Evolutionary conservation across 2,797 vertebrate genomes (phyloP), one percentile per base, ranked within the genome.

Genomic region (Melanotaenia trifasciata): DNA sequence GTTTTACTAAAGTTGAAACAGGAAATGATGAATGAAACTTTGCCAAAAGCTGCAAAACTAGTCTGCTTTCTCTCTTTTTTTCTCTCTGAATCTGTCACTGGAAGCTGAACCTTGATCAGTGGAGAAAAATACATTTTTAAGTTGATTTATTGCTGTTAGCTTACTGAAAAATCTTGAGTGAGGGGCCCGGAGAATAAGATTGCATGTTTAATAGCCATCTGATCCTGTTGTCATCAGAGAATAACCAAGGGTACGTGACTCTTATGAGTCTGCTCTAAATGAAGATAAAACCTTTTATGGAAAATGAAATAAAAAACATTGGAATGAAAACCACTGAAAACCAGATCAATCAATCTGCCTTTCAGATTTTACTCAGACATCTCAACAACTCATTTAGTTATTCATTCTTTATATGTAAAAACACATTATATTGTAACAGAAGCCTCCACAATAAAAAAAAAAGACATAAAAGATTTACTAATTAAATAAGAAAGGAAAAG

Each of bases 21-120:
- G 75, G 67, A 88, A 86, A 87, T 79, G 70, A 72, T 71, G 60
- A 16, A 74, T 35, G 72, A 91, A 90, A 91, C 87, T 91, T 90
- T 61, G 73, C 82, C 82, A 58, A 61, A 64, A 81, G 74, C 78
- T 82, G 75, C 67, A 67, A 59, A 79, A 70, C 65, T 64, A 54
- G 58, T 64, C n/a, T 74, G 74, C 26, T 5, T 63, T 68, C 22
- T 69, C 40, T 22, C 56, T 78, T 70, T 73, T 26, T 30, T 54
- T 51, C 74, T 76, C 58, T 61, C 45, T 51, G 74, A 77, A 64
- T 64, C 45, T 8, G 18, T 56, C 32, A 70, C 61, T 76, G 50
- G 32, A 65, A 28, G 40, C 5, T 47, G 22, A 61, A 36, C 20
- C 26, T 58, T 33, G 53, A 45, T 79, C 68, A 65, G 67, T 30